Base-by-base conservation (phyloP, 2,888 invertebrate genomes). In the Platypus cylindrus region DNA sequence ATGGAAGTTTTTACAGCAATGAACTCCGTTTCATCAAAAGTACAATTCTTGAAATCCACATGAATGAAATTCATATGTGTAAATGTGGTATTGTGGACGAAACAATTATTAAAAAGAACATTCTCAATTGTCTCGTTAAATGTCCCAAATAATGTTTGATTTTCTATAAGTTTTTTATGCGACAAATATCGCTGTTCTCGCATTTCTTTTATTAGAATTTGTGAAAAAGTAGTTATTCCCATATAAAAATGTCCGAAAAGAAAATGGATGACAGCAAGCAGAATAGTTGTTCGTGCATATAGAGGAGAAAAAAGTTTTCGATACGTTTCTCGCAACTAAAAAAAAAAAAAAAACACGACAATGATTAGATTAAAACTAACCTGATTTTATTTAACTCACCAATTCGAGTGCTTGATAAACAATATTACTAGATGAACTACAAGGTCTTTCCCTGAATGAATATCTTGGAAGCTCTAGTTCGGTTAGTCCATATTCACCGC, bases 391-490 rank as follows among this genome's bases (percentile, higher is more conserved):
- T n/a, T n/a, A 26, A 47, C 51, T 51, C 46, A 61, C 56, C 30
- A 56, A 53, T 36, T 52, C 51, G 11, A 60, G 43, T 22, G 56
- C 56, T 36, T 56, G 53, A 11, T 54, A 50, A 31, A 60, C 48
- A 15, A 58, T 50, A 38, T 54, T 57, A 31, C 54, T 51, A 15
- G 58, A 47, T 12, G 58, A 50, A 45, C 55, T 55, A 36, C 49
- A 45, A 12, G 55, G 51, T 34, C 54, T 45, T 5, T 61, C 62
- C 20, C 59, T 49, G 44, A 60, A 62, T 11, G 60, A 58, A 38
- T 73, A 63, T 54, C 78, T 72, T 1, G 81, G 81, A 45, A 81
- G 59, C 46, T 81, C 73, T 41, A 81, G 61, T 54, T 81, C 80
- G 0, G 77, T 74, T 17, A 78, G 63, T 12, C 77, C 69, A 54